phyloP scores from a whole-genome alignment of 2,888 invertebrate species.

The Hemicrepidius hirtus region DNA sequence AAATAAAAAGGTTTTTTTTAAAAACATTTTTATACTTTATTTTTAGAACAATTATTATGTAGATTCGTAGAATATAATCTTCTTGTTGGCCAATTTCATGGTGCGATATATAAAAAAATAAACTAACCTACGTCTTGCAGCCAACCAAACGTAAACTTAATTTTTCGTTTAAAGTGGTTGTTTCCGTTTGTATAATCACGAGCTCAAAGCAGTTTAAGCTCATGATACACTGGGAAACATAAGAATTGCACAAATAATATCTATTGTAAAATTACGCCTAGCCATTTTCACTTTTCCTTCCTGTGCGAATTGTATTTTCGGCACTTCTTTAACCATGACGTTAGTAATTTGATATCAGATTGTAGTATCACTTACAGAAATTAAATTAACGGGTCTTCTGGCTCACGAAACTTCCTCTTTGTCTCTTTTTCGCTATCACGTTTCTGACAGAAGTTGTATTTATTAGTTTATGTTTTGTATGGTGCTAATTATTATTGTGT shows the following conservation, averaged over 20 bases:
- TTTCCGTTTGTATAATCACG: constrained; percentile 15
- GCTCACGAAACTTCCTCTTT: not conserved
- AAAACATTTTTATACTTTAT: too few relatives aligned
- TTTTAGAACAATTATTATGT: too few relatives aligned
- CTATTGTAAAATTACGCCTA: too few relatives aligned
- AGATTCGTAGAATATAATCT: too few relatives aligned
- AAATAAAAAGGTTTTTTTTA: too few relatives aligned
- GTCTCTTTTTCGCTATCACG: constrained; percentile 10
- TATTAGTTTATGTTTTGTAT: constrained; percentile 8
- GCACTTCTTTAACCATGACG: not conserved
- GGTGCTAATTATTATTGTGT: constrained; percentile 9
- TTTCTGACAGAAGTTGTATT: constrained; percentile 5
- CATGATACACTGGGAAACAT: not conserved
- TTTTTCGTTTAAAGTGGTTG: constrained; percentile 13
- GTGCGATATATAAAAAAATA: too few relatives aligned
- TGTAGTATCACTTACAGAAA: constrained; percentile 24
- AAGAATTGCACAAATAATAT: too few relatives aligned
- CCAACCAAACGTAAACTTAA: constrained; percentile 2
- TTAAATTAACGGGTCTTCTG: constrained; percentile 5
- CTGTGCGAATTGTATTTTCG: not conserved
- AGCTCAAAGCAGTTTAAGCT: not conserved
- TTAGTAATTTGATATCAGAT: constrained; percentile 9
- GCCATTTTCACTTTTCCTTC: too few relatives aligned
- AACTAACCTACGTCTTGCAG: not conserved
- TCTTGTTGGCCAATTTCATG: too few relatives aligned